Evolutionary conservation across 1,140 invertebrate species (phyloP).

Genomic region (Sitophilus oryzae): DNA sequence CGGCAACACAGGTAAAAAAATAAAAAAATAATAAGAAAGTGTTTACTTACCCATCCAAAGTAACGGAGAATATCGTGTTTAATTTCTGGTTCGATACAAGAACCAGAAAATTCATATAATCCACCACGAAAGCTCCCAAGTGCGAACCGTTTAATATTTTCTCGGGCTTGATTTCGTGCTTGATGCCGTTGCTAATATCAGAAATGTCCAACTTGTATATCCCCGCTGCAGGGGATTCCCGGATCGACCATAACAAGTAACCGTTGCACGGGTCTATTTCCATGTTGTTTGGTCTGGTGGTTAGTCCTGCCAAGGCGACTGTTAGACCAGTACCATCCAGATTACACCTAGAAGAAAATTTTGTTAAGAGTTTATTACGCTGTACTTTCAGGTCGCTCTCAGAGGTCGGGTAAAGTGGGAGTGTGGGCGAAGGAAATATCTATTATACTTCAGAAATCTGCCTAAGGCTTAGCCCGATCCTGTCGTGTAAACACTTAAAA

Average conservation of each 20-base stretch:
- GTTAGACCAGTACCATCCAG: constrained; percentile 63
- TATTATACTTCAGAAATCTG: too few species aligned
- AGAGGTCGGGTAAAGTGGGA: not conserved
- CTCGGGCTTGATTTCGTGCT: constrained; percentile 52
- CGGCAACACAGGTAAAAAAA: too few species aligned
- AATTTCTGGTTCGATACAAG: constrained; percentile 65
- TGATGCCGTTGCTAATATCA: constrained; percentile 61
- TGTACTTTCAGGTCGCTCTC: not conserved
- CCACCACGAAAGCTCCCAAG: constrained; percentile 69
- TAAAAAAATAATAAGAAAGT: too few species aligned
- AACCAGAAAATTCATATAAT: constrained; percentile 73
- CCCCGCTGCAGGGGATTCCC: constrained; percentile 53
- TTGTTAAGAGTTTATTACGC: not conserved
- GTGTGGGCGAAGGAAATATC: too few species aligned
- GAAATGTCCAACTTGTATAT: constrained; percentile 73
- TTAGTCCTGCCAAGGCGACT: constrained; percentile 61
- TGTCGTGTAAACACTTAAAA: too few species aligned
- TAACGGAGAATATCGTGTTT: constrained; percentile 74
- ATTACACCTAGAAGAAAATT: constrained; percentile 48
- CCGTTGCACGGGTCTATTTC: constrained; percentile 90
- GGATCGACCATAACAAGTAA: constrained; percentile 74
- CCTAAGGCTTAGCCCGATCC: too few species aligned
- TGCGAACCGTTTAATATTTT: constrained; percentile 54
- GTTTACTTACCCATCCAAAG: constrained; percentile 65
- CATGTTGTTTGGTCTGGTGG: constrained; percentile 64